A percentile compares a stretch with the other conserved stretches of the same genome.
Conservation (phyloP, 2,888 invertebrate genomes). For the Rhagonycha lutea region DNA sequence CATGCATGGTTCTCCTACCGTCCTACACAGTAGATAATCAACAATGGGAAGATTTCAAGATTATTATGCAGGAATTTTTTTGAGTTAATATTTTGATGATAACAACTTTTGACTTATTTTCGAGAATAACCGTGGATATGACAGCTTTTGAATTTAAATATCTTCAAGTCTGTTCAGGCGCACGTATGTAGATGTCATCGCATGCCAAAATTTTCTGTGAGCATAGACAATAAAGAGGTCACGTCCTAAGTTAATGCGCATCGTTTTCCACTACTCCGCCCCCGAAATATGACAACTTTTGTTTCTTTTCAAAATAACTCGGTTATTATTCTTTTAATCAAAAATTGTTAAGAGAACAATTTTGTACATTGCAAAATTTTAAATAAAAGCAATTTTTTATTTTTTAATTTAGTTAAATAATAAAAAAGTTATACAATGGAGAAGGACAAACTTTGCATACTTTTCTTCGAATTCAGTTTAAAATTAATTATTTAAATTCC, state of each 20-base stretch:
- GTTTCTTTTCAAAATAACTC: background rate
- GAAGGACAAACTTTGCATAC: too few relatives aligned
- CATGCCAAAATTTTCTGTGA: background rate
- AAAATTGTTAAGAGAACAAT: too few relatives aligned
- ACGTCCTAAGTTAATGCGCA: background rate
- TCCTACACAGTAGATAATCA: background rate
- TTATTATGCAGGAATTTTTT: background rate
- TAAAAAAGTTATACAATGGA: too few relatives aligned
- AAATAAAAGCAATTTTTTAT: too few relatives aligned
- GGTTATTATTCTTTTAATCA: background rate
- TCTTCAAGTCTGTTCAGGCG: background rate
- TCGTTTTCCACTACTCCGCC: background rate
- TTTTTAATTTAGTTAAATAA: too few relatives aligned
- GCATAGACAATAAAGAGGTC: background rate
- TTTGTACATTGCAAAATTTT: too few relatives aligned
- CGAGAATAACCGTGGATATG: background rate
- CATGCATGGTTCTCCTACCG: too few relatives aligned
- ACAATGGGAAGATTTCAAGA: background rate
- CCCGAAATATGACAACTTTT: background rate
- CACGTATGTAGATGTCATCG: background rate
- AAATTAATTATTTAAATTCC: too few relatives aligned
- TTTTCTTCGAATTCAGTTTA: too few relatives aligned
- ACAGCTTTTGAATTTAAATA: background rate
- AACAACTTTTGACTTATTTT: background rate
- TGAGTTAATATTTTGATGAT: background rate